Evolutionary conservation across 2,888 invertebrate genomes (phyloP), one percentile per base, ranked within the genome.

Genomic region (Sarcophaga rosellei): DNA sequence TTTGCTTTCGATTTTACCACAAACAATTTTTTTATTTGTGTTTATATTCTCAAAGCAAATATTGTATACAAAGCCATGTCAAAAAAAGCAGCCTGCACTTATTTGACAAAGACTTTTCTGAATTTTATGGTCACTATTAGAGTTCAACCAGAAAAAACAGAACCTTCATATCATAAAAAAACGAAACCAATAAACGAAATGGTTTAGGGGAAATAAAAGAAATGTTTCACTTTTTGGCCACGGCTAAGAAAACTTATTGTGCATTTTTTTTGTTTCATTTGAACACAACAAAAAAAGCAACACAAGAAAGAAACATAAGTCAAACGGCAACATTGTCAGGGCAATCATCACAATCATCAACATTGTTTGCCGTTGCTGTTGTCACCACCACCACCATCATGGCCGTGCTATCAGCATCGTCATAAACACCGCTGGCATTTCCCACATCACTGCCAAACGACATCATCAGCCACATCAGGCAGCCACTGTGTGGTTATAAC

Each of bases 401-500:
- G 35, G 35, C 35, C 35, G 35, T 35, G 35, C 35, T 35, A 35
- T 35, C 35, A 76, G 10, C 61, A 59, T 23, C 61, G 47, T 11
- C 45, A 61, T 20, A 4, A 73, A 0, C 68, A 77, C 66, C 80
- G 66, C 57, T 61, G 17, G 73, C 75, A 57, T 63, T 74, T 76
- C 44, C 72, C 35, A 74, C 78, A 66, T 66, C 68, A 21, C 73
- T 23, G 61, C 65, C 69, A 75, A 73, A 76, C 68, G 76, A 17
- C 61, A 82, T 79, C 79, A 20, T 73, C 75, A 72, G 17, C 73
- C 61, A 57, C 72, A 80, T 80, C 63, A 62, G 61, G 17, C 20
- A 75, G 74, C 70, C 77, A 78, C 81, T 81, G 77, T 77, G 80
- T 70, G 77, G 74, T 81, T 81, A 66, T 80, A 81, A 81, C 81